These are phyloP conservation scores for Cylloceria caligata DNA, from an alignment of 2,888 invertebrate species.

Conservation along the genomic window DNA sequence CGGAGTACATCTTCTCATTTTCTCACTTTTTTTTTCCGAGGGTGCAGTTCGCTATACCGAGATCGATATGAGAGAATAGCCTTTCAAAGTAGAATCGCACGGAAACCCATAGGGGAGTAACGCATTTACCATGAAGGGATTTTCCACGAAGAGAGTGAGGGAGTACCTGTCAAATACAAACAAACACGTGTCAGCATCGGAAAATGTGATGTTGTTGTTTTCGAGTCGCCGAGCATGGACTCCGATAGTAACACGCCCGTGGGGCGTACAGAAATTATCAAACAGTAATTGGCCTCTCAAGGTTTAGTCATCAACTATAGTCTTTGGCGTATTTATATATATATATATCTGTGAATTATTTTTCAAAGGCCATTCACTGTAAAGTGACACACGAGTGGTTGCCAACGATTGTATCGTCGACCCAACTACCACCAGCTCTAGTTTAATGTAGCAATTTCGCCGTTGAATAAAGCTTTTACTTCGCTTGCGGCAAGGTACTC, in stretches of 20 bases:
- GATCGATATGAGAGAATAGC: conserved; percentile 40
- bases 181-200: conserved; percentile 41
- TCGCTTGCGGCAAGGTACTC: background rate
- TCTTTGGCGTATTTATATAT: background rate
- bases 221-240: background rate
- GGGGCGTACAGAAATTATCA: background rate
- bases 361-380: background rate
- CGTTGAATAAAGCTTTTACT: conserved; percentile 17
- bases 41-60: conserved; percentile 23
- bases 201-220: conserved; percentile 24
- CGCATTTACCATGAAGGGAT: conserved; percentile 1
- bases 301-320: background rate
- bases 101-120: conserved; percentile 11
- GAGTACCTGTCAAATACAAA: conserved; percentile 3
- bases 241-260: background rate
- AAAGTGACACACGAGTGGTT: background rate
- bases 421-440: background rate
- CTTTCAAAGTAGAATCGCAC: conserved; percentile 1
- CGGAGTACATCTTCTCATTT: background rate
- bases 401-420: background rate
- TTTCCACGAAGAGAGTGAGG: background rate
- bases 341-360: background rate
- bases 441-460: conserved; percentile 20
- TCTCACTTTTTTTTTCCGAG: background rate
- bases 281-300: background rate